A percentile compares a stretch with the other conserved stretches of the same genome.
Conservation (phyloP, 2,888 invertebrate genomes). For the Netelia melanura region DNA sequence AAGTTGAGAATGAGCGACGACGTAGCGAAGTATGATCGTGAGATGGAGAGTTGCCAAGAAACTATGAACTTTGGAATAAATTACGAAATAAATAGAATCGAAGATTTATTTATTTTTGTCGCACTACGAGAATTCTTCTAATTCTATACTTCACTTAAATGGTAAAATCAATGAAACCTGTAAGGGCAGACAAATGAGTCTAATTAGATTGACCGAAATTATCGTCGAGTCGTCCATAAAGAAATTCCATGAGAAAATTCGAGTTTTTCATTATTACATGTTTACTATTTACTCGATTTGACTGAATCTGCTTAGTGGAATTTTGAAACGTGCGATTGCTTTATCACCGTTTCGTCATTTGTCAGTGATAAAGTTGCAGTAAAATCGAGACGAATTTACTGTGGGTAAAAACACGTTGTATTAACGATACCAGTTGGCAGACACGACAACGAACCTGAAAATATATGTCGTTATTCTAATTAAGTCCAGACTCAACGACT, state of each 20-base stretch:
- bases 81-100: slow-evolving; percentile 44
- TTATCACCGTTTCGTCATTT: slow-evolving; percentile 22
- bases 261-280: too few species aligned
- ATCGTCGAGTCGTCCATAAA: too few species aligned
- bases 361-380: slow-evolving; percentile 20
- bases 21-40: slow-evolving; percentile 29
- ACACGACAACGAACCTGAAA: slow-evolving; percentile 29
- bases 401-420: neutral
- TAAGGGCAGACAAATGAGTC: too few species aligned
- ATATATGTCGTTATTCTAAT: slow-evolving; percentile 57
- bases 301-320: neutral
- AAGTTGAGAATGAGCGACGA: slow-evolving; percentile 52
- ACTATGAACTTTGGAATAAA: slow-evolving; percentile 41
- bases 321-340: neutral
- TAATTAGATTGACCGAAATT: neutral
- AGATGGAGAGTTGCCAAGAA: slow-evolving; percentile 60
- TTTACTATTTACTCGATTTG: too few species aligned
- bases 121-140: slow-evolving; percentile 3
- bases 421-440: slow-evolving; percentile 44
- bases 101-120: slow-evolving; percentile 28
- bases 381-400: neutral
- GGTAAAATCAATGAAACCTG: too few species aligned
- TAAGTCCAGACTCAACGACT: slow-evolving; percentile 64
- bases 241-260: too few species aligned
- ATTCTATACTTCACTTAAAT: neutral